Evolutionary conservation across 2,797 vertebrate genomes (phyloP).

Genomic region (Aeoliscus strigatus): DNA sequence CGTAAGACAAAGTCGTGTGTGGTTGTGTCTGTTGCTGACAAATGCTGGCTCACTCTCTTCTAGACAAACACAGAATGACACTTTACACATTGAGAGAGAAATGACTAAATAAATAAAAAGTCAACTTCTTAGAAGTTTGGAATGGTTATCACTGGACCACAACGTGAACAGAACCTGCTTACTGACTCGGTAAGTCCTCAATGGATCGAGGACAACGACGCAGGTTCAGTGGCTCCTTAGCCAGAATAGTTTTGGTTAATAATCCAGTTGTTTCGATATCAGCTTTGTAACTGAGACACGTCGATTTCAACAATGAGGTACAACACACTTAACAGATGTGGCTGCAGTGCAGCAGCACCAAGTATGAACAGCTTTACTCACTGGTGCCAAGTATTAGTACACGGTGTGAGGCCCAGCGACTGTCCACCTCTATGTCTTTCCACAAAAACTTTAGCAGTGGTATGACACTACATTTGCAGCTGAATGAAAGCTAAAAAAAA

Average conservation of each 20-base stretch:
- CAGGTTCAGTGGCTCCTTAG: too few species aligned
- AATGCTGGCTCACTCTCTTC: slow-evolving; percentile 24
- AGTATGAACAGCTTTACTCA: slow-evolving; percentile 36
- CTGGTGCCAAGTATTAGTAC: too few species aligned
- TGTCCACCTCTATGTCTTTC: too few species aligned
- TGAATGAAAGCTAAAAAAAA: too few species aligned
- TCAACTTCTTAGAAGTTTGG: slow-evolving; percentile 80
- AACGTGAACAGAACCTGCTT: slow-evolving; percentile 44
- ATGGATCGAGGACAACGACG: too few species aligned
- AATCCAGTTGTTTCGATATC: slow-evolving; percentile 11
- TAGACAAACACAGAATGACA: slow-evolving; percentile 32
- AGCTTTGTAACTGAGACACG: slow-evolving; percentile 6
- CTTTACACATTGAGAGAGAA: too few species aligned
- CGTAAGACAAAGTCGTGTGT: slow-evolving; percentile 46
- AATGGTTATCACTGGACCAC: slow-evolving; percentile 62
- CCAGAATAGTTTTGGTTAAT: slow-evolving; percentile 13
- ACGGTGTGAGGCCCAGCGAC: too few species aligned
- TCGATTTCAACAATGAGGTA: slow-evolving; percentile 46
- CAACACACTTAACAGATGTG: slow-evolving; percentile 24
- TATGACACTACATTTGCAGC: too few species aligned
- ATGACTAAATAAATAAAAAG: too few species aligned
- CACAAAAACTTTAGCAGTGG: too few species aligned
- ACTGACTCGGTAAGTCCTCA: too few species aligned
- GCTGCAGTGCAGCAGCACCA: slow-evolving; percentile 44
- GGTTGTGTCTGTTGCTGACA: slow-evolving; percentile 34